Evolutionary conservation across 2,888 invertebrate genomes (phyloP).

Genomic region (Noctuana brunneofusca): DNA sequence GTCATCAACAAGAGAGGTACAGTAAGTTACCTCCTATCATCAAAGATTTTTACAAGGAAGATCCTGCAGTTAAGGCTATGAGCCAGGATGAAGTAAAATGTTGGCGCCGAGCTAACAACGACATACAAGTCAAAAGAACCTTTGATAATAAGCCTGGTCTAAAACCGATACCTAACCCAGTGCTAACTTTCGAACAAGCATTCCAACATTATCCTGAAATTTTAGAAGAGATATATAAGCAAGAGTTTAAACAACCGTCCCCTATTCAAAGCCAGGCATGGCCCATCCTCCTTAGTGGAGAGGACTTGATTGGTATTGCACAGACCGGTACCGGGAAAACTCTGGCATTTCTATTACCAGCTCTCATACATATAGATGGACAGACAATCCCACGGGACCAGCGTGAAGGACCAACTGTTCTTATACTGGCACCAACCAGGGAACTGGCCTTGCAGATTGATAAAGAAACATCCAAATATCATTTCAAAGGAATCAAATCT

Average conservation of each 20-base stretch:
- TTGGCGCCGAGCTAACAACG: conserved; percentile 86
- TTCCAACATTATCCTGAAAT: conserved; percentile 93
- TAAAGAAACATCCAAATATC: conserved; percentile 94
- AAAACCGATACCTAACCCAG: conserved; percentile 88
- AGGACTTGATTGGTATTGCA: conserved; percentile 97
- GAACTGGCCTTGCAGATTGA: conserved; percentile 97
- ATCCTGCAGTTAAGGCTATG: conserved; percentile 86
- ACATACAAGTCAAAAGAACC: conserved; percentile 88
- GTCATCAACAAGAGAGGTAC: conserved; percentile 83
- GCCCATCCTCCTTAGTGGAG: conserved; percentile 95
- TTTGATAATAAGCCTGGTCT: conserved; percentile 79
- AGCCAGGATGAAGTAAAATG: conserved; percentile 82
- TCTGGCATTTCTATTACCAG: conserved; percentile 95
- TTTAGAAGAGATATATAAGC: conserved; percentile 89
- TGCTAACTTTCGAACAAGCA: conserved; percentile 91
- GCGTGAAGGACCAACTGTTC: conserved; percentile 91
- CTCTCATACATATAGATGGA: conserved; percentile 95
- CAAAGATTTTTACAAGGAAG: conserved; percentile 93
- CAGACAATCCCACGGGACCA: conserved; percentile 89
- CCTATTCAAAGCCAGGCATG: conserved; percentile 97
- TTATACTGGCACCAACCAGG: conserved; percentile 95
- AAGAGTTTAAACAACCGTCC: conserved; percentile 91
- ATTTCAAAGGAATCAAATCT: conserved; percentile 92
- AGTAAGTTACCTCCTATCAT: conserved; percentile 85
- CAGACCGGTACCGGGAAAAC: conserved; percentile 98